Base-by-base conservation (phyloP, 2,888 invertebrate species). In the Dendrolimus pini region DNA sequence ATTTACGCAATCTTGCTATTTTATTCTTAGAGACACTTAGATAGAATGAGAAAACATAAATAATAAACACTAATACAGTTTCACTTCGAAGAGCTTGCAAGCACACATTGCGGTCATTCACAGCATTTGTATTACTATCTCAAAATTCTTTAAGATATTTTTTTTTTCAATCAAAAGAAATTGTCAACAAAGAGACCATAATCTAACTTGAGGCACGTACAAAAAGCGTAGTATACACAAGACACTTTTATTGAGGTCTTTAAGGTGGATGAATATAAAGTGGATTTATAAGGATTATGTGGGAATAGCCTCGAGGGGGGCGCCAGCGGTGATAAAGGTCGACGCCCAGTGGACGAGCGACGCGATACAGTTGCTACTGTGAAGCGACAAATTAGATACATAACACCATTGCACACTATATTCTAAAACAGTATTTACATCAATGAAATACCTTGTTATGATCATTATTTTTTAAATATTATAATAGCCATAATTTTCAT, bases 241-340 rank as follows among this genome's bases (percentile, higher is more conserved):
- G 81, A 80, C 80, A 79, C 80, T 86, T 89, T 89, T 87, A 89
- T 87, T 83, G 82, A 78, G 77, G 85, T 80, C 83, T 86, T 89
- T 87, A 89, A 89, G 88, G 89, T 89, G 89, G 89, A 89, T 89
- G 87, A 89, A 86, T 86, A 88, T 89, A 89, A 89, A 89, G 79
- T 83, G 86, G 89, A 89, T 88, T 89, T 85, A 84, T 84, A 78
- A 67, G 86, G 88, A 89, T 89, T 89, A 89, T 84, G 81, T 77
- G 78, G 78, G 74, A 78, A 81, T 78, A 82, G 82, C 77, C 81
- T 74, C 72, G 54, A 30, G 58, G 61, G 65, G 62, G 65, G 66
- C 65, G 66, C 67, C 63, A 68, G 69, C 65, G 71, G 61, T 64
- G 63, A 65, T 61, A 56, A 65, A 60, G 60, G 66, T 65, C 68